A percentile compares a stretch with the other conserved stretches of the same genome.
Conservation (phyloP, 2,797 vertebrate genomes). For the Malurus splendens region DNA sequence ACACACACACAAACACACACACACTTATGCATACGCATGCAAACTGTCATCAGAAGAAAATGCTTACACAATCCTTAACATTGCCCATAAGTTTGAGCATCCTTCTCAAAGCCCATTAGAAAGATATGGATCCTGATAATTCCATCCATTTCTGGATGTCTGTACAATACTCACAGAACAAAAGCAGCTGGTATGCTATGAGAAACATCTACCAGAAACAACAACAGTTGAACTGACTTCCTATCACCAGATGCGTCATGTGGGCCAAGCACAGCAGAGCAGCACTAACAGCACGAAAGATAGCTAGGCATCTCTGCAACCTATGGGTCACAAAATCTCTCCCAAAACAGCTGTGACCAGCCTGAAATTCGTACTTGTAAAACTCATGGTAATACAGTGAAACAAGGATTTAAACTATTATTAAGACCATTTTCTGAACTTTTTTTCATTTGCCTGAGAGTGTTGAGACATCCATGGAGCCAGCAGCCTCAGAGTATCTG, state of each 20-base stretch:
- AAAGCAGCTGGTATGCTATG: neutral
- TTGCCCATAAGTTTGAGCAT: neutral
- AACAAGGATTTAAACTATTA: neutral
- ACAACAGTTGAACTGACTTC: neutral
- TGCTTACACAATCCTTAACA: neutral
- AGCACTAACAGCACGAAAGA: neutral
- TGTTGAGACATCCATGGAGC: neutral
- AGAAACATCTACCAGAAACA: neutral
- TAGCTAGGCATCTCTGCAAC: neutral
- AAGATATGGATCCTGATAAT: neutral
- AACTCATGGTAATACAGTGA: neutral
- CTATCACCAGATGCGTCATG: neutral
- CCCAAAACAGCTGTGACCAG: neutral
- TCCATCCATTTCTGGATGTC: neutral
- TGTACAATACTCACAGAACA: neutral
- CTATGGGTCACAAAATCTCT: neutral
- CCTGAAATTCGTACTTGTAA: neutral
- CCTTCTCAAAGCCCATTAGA: constrained; percentile 2
- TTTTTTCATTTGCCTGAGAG: rapidly evolving
- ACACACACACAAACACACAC: neutral
- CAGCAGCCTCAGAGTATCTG: neutral
- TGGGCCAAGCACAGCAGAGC: neutral
- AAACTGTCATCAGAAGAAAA: constrained; percentile 15
- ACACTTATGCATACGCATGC: neutral
- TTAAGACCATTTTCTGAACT: neutral